Evolutionary conservation across 2,888 invertebrate species (phyloP), one percentile per base, ranked within the genome.

Genomic region (Colletes collaris): DNA sequence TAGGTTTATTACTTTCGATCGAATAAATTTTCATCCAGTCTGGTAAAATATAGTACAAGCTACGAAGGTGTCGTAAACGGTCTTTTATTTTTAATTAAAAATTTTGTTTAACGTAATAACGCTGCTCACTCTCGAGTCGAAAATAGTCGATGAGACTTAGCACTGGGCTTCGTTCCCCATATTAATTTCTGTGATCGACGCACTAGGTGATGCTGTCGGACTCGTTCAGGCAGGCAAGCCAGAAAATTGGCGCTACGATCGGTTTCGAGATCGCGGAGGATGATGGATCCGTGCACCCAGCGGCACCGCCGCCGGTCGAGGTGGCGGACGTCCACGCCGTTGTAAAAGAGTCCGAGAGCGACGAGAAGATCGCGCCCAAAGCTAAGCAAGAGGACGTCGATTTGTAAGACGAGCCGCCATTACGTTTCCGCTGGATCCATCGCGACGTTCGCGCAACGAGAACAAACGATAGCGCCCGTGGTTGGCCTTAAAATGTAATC

Each of bases 201-300:
- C 71, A 82, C 4, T 85, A 94, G 94, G 94, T 94, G 81, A 94
- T 94, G 90, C 90, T 94, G 58, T 96, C 97, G 60, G 96, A 97
- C 92, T 97, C 97, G 0, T 98, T 98, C 90, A 96, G 96, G 86
- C 95, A 96, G 84, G 97, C 97, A 0, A 97, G 97, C 89, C 96
- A 96, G 35, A 98, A 97, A 91, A 95, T 98, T 62, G 97, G 97
- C 3, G 97, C 97, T 37, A 97, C 97, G 3, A 97, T 98, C 82
- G 97, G 97, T 4, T 93, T 97, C 60, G 95, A 95, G 76, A 95
- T 97, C 62, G 95, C 95, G 4, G 96, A 95, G 76, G 96, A 96
- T 86, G 96, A 96, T 86, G 95, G 90, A 49, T 90, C 92, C 2
- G 84, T 91, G 49, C 91, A 92, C 68, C 90, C 92, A 4, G 93